Evolutionary conservation across 2,888 invertebrate species (phyloP).

Genomic region (Cephalotes varians): DNA sequence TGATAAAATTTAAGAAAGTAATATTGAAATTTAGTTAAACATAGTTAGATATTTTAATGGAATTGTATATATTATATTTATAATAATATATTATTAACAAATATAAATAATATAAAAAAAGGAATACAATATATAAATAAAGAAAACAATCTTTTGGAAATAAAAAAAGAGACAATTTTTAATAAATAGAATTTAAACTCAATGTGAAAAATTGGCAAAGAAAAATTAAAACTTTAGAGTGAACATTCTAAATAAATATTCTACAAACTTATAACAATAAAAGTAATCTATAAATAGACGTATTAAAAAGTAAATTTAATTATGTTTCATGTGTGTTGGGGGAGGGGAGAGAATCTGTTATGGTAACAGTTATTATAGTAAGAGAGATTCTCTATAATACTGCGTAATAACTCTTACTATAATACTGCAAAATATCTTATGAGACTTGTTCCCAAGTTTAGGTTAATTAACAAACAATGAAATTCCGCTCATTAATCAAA

Average conservation of each 20-base stretch:
- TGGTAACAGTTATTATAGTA: neutral
- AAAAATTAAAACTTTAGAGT: neutral
- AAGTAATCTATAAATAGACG: neutral
- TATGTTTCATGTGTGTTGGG: neutral
- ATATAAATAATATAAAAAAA: neutral
- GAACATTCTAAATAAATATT: neutral
- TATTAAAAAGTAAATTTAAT: neutral
- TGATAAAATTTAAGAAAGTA: neutral
- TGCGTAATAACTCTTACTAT: neutral
- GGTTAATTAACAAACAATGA: slow-evolving; percentile 10
- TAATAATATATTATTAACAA: neutral
- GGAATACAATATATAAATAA: too few relatives aligned
- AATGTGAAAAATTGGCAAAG: neutral
- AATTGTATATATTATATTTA: neutral
- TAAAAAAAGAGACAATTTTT: neutral
- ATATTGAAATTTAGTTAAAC: neutral
- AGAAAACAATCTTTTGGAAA: neutral
- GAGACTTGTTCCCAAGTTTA: neutral
- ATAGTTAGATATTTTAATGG: neutral
- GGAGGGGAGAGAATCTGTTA: neutral
- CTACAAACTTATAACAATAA: too few relatives aligned
- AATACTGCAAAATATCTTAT: neutral
- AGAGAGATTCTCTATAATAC: too few relatives aligned
- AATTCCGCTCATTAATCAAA: slow-evolving; percentile 10
- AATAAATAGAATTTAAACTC: neutral